Conservation (phyloP, 2,888 invertebrate genomes). For the Exocentrus adspersus region DNA sequence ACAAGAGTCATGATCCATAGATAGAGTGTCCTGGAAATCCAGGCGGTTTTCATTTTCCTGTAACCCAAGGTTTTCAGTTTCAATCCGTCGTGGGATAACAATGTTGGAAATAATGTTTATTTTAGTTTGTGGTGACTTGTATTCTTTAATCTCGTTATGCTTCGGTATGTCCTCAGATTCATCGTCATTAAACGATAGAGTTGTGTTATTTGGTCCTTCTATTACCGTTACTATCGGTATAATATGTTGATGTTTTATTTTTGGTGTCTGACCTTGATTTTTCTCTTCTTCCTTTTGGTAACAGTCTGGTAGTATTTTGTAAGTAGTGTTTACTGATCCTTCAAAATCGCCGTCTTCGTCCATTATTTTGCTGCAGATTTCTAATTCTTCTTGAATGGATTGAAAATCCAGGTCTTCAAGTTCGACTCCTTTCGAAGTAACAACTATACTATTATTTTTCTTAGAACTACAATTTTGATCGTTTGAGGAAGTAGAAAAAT, state of each 20-base stretch:
- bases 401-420: conserved; percentile 11
- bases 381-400: conserved; percentile 40
- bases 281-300: background rate
- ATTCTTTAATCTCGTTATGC: background rate
- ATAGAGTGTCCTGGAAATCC: too few species aligned
- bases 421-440: background rate
- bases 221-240: conserved; percentile 40
- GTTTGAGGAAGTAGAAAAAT: conserved; percentile 3
- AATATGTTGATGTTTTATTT: conserved; percentile 26
- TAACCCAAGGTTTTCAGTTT: background rate
- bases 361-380: conserved; percentile 32
- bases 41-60: background rate
- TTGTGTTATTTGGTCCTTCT: conserved; percentile 43
- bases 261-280: background rate
- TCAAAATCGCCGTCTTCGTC: conserved; percentile 24
- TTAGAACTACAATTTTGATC: background rate
- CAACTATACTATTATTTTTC: too few species aligned
- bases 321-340: background rate
- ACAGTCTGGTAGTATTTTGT: background rate
- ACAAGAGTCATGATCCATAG: too few species aligned
- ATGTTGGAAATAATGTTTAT: conserved; percentile 25
- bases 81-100: background rate
- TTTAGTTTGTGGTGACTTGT: background rate
- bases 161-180: conserved; percentile 7
- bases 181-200: conserved; percentile 37